Evolutionary conservation across 2,888 invertebrate genomes (phyloP), one percentile per base, ranked within the genome.

Genomic region (Busseola fusca): DNA sequence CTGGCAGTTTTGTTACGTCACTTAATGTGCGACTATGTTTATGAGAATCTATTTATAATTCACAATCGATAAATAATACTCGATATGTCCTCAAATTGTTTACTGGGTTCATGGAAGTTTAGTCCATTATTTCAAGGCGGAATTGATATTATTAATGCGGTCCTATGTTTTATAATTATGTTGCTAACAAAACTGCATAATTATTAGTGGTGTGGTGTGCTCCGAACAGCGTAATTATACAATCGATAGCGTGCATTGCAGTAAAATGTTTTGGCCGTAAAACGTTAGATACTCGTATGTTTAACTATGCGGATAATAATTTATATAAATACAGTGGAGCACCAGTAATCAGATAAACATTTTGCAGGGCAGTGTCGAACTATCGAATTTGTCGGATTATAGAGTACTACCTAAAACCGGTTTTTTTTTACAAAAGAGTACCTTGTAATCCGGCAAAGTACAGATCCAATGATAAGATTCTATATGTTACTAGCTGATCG

Each of bases 181-280:
- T 34, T 68, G 56, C 37, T 56, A 73, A 56, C 57, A 64, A 68
- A 56, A 66, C 65, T 69, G 62, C 64, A 57, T 40, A 37, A 40
- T 64, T 48, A 56, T 66, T 42, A 56, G 52, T 34, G 52, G 25
- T 62, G 45, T 50, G 63, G 14, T 67, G 73, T 74, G 65, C 66
- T 75, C 56, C 68, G 60, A 68, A 50, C 10, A 66, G 52, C 42
- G 18, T 65, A 76, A 80, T 83, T 76, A 76, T 67, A 65, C 62
- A 83, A 83, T 85, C 83, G 72, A 85, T 83, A 85, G 68, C 63
- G 62, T 83, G 83, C 83, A 83, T 59, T 83, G 85, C 85, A 78
- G 85, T 69, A 54, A 59, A 71, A 71, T 80, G 68, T 63, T 59
- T 59, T 64, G 40, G 3, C 62, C 40, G 67, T 62, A 81, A 78